Conservation (phyloP, 2,797 vertebrate species). For the Hapalemur alaotrensis region DNA sequence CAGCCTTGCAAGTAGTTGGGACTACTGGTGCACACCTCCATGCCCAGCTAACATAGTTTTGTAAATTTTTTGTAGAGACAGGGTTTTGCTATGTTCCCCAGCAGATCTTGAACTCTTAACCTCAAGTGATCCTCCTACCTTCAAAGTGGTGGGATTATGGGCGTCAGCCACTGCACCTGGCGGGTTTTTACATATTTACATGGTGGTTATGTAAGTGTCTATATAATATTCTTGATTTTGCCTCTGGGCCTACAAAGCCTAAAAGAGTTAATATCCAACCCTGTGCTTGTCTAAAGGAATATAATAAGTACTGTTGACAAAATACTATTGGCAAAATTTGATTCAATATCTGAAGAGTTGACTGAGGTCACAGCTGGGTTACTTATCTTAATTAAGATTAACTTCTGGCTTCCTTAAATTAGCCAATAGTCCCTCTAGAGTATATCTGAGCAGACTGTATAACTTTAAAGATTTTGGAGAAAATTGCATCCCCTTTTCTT, state of each 20-base stretch:
- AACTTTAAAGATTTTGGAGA: background rate
- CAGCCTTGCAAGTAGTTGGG: too few species aligned
- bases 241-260: background rate
- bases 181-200: background rate
- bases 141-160: too few species aligned
- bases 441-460: background rate
- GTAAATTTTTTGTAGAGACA: too few species aligned
- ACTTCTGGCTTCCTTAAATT: constrained; percentile 21
- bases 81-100: too few species aligned
- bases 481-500: background rate
- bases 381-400: background rate
- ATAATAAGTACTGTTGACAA: background rate
- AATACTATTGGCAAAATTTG: background rate
- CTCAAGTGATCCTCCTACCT: too few species aligned
- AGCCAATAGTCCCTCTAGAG: background rate
- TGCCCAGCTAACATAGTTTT: too few species aligned
- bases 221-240: background rate
- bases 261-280: background rate
- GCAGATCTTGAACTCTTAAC: too few species aligned
- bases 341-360: background rate
- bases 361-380: background rate
- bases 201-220: background rate
- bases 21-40: too few species aligned
- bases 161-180: too few species aligned
- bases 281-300: background rate